phyloP scores from a whole-genome alignment of 1,140 invertebrate species.

The Temnothorax curvispinosus region DNA sequence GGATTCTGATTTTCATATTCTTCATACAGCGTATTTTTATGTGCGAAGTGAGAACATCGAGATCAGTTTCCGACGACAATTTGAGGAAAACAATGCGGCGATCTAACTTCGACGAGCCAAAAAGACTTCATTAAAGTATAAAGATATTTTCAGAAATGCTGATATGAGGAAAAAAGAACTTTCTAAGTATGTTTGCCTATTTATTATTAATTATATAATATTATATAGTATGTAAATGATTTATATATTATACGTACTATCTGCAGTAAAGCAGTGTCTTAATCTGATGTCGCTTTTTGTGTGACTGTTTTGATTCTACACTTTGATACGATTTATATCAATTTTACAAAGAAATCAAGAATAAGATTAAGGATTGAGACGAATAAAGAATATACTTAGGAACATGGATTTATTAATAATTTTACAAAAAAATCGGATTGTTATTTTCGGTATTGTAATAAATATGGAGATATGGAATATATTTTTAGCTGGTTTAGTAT shows the following conservation, averaged over 20 bases:
- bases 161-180: background rate
- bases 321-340: background rate
- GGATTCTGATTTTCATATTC: constrained; percentile 51
- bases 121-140: background rate
- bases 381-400: background rate
- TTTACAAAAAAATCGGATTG: background rate
- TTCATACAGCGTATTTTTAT: constrained; percentile 47
- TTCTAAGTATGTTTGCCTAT: background rate
- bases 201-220: background rate
- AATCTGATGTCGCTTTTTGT: background rate
- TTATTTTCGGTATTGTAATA: background rate
- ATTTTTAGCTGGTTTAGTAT: background rate
- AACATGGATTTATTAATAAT: background rate
- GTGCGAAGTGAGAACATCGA: constrained; percentile 29
- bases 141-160: background rate
- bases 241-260: background rate
- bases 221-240: background rate
- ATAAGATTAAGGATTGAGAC: background rate
- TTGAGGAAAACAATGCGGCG: constrained; percentile 25
- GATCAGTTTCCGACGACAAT: background rate
- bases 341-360: background rate
- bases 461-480: background rate
- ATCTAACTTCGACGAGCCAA: background rate
- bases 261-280: background rate
- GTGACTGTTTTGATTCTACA: background rate